A percentile compares a stretch with the other conserved stretches of the same genome.
Conservation (phyloP, 2,113 vertebrate genomes). For the Picathartes gymnocephalus region DNA sequence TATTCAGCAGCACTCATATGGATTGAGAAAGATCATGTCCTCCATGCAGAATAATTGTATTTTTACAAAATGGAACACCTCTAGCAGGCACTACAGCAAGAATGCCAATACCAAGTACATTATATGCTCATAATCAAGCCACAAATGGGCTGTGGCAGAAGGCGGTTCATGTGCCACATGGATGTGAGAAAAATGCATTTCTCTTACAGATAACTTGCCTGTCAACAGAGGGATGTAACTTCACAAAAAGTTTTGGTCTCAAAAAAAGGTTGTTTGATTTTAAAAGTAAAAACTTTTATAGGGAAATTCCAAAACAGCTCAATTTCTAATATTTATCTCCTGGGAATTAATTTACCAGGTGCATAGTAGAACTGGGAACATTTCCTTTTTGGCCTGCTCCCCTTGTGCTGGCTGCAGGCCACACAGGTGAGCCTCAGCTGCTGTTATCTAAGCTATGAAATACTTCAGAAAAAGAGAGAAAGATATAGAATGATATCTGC, state of each 20-base stretch:
- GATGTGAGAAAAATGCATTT: not conserved
- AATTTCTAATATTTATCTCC: not conserved
- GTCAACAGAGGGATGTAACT: not conserved
- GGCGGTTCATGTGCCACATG: not conserved
- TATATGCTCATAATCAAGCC: not conserved
- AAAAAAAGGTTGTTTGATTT: not conserved
- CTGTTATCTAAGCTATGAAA: slow-evolving; percentile 23
- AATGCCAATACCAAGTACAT: not conserved
- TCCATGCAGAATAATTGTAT: not conserved
- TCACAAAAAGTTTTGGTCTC: not conserved
- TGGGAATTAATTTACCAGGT: slow-evolving; percentile 1
- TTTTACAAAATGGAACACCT: not conserved
- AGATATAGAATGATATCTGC: not conserved
- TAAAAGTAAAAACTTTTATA: not conserved
- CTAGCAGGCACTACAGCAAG: not conserved
- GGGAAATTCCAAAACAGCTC: not conserved
- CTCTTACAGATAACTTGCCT: not conserved
- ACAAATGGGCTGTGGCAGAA: not conserved
- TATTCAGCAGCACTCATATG: not conserved
- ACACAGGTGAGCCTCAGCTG: slow-evolving; percentile 23
- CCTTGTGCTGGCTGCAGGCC: not conserved
- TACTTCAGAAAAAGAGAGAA: not conserved
- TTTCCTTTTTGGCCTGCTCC: slow-evolving; percentile 33
- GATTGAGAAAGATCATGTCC: not conserved
- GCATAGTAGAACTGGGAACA: not conserved